Base-by-base conservation (phyloP, 1,140 invertebrate species). In the Danaus melanippus region DNA sequence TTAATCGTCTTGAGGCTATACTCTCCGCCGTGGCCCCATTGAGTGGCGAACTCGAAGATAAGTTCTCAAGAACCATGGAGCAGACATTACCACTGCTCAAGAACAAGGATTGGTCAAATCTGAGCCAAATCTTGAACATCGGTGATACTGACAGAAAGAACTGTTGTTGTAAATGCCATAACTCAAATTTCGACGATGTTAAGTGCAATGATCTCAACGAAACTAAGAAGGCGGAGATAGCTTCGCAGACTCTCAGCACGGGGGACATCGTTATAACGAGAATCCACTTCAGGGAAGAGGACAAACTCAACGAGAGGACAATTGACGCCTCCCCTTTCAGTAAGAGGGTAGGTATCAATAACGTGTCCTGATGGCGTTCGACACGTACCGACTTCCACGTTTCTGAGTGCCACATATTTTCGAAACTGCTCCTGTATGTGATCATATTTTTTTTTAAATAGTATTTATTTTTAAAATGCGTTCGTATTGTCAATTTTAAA, bases 231-330 rank as follows among this genome's bases (percentile, higher is more conserved):
- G 58, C 61, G 6, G 84, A 85, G 71, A 91, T 90, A 17, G 90
- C 89, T 17, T 93, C 92, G 53, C 95, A 97, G 81, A 97, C 96
- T 1, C 84, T 96, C 10, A 96, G 95, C 70, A 97, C 96, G n/a
- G 95, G 96, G 50, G 95, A 97, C 80, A 95, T 97, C 76, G 95
- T 96, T 17, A 96, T 97, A 62, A 97, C 95, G 46, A 95, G 94
- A 86, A 94, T 97, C 66, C 95, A 92, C 83, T 94, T 94, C 81
- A 91, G 92, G 47, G 93, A 95, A 62, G 89, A 90, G 63, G 89
- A 90, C 50, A 89, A 89, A 54, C 71, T 83, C n/a, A 88, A 89
- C 54, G 89, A 90, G 64, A 85, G 88, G 65, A 80, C 87, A 39
- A 60, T 90, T 12, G 86, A 87, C 41, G 87, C 86, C 42, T 87